Evolutionary conservation across 2,888 invertebrate genomes (phyloP), one percentile per base, ranked within the genome.

Genomic region (Lamproptera curius): DNA sequence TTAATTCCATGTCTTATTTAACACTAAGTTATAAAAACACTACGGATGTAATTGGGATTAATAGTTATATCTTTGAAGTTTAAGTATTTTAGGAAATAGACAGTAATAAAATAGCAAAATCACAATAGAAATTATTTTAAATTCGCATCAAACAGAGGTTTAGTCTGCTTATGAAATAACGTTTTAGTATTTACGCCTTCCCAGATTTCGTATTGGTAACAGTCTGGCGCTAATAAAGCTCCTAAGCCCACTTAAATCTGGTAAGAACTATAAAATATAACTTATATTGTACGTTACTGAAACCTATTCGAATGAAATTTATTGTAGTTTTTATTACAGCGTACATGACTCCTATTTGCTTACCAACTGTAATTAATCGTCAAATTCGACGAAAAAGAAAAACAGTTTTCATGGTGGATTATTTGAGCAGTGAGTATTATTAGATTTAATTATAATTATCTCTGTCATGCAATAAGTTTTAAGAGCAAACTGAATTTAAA

Each of bases 121-220:
- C 38, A 4, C 23, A 23, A 23, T 6, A 23, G 8, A 6, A 8
- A 4, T 23, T 23, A 23, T 4, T 6, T 23, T 6, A 23, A 6
- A 6, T 6, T 4, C 23, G 8, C 8, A 6, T 23, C 4, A 23
- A 23, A 23, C 8, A 4, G 15, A 20, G 16, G 31, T 52, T 35
- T 10, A 36, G 5, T 28, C 36, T 36, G 8, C 13, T 31, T 34
- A 10, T 31, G 6, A 23, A 37, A 34, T 39, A 34, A 14, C 13
- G 4, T 23, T 14, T 15, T 45, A n/a, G n/a, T n/a, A n/a, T n/a
- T n/a, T n/a, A n/a, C n/a, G n/a, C n/a, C n/a, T 33, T 45, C 73
- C 42, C 58, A 85, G 85, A 50, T 85, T 85, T 50, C 81, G 84
- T 16, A 76, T 80, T 4, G 73, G 72, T 26, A 83, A 85, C 53